A percentile compares a stretch with the other conserved stretches of the same genome.
Evolutionary conservation across 2,797 vertebrate species (phyloP).

Genomic region (Sorex maritimensis): DNA sequence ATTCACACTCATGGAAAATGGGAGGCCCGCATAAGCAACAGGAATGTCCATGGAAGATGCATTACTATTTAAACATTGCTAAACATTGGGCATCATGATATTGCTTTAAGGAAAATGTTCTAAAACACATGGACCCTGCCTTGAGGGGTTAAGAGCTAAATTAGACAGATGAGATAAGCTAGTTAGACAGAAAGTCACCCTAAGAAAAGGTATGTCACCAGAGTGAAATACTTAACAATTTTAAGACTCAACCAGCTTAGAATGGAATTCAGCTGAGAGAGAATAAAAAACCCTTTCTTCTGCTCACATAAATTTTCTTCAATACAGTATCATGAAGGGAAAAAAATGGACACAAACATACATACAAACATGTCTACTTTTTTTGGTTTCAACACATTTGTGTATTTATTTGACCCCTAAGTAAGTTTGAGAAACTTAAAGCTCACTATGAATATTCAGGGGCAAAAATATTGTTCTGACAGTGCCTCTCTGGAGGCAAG

Average conservation of each 20-base stretch:
- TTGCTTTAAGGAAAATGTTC: slow-evolving; percentile 71
- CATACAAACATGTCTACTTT: not conserved
- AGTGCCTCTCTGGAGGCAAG: slow-evolving; percentile 20
- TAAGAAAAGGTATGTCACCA: slow-evolving; percentile 22
- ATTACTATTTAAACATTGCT: slow-evolving; percentile 61
- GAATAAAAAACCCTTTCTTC: slow-evolving; percentile 65
- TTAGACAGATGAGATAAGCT: slow-evolving; percentile 69
- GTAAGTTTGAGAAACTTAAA: slow-evolving; percentile 73
- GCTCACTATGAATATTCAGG: slow-evolving; percentile 39
- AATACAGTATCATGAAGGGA: slow-evolving; percentile 67
- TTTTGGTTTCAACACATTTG: slow-evolving; percentile 79
- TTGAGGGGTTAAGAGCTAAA: slow-evolving; percentile 73
- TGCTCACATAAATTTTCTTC: slow-evolving; percentile 80
- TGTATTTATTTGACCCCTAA: slow-evolving; percentile 67
- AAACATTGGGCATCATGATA: slow-evolving; percentile 66
- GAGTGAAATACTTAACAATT: slow-evolving; percentile 35
- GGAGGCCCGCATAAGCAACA: slow-evolving; percentile 10
- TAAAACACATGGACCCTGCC: slow-evolving; percentile 60
- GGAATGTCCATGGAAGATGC: slow-evolving; percentile 8
- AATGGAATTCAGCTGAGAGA: slow-evolving; percentile 58
- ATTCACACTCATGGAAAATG: not conserved
- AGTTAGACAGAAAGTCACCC: slow-evolving; percentile 68
- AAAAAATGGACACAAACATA: no score
- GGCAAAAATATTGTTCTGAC: slow-evolving; percentile 29
- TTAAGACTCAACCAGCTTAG: slow-evolving; percentile 58